phyloP scores from a whole-genome alignment of 1,140 invertebrate genomes.

The Meloidogyne exigua region DNA sequence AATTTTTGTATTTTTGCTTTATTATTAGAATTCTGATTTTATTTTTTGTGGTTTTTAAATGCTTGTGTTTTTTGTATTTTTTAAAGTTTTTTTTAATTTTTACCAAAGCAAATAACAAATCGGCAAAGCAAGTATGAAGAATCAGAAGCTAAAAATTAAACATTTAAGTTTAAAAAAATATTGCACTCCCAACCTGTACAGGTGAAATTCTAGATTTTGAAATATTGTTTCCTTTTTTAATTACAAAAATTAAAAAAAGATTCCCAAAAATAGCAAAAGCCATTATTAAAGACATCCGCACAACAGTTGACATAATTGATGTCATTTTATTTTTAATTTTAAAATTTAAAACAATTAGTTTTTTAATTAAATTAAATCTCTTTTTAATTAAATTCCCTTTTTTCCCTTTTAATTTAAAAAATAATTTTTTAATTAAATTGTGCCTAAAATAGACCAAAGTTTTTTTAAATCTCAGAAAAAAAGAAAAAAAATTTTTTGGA shows the following conservation, averaged over 20 bases:
- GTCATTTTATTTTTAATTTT: not conserved
- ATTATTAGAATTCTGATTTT: too few relatives aligned
- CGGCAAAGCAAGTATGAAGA: conserved; percentile 66
- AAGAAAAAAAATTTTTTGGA: too few relatives aligned
- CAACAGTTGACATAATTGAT: conserved; percentile 10
- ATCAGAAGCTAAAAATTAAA: conserved; percentile 52
- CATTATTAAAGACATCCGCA: conserved; percentile 38
- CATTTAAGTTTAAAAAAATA: not conserved
- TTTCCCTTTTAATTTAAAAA: too few relatives aligned
- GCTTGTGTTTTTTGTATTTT: too few relatives aligned
- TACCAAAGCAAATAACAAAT: conserved; percentile 64
- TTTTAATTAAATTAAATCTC: too few relatives aligned
- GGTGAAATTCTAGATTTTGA: conserved; percentile 52
- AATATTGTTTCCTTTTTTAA: conserved; percentile 50
- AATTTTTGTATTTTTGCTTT: too few relatives aligned
- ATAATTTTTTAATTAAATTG: too few relatives aligned
- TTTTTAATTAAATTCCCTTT: not conserved
- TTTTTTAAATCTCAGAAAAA: too few relatives aligned
- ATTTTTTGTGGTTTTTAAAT: too few relatives aligned
- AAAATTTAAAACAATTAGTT: too few relatives aligned
- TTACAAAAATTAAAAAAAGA: conserved; percentile 55
- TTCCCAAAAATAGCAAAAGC: conserved; percentile 53
- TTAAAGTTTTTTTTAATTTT: not conserved
- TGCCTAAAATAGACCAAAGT: too few relatives aligned
- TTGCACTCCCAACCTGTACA: conserved; percentile 48